These are phyloP conservation scores for Hydroisotoma schaefferi DNA, from an alignment of 2,888 invertebrate genomes.

Conservation along the genomic window DNA sequence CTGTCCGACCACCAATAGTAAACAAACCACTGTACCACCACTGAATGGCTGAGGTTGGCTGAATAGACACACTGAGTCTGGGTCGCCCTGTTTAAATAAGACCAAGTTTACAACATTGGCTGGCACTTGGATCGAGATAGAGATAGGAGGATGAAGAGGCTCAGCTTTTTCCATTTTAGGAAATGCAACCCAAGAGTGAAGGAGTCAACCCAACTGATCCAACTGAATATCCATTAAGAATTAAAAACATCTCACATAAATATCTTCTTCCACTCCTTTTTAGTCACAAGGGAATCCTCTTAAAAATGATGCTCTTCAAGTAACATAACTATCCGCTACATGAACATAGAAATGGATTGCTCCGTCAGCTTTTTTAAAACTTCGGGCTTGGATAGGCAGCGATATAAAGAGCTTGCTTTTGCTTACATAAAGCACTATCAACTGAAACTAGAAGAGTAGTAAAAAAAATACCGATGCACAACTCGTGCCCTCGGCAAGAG, in stretches of 20 bases:
- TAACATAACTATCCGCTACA: not conserved
- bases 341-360: not conserved
- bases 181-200: not conserved
- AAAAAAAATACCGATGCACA: too few species aligned
- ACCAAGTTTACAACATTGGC: too few species aligned
- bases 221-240: conserved; percentile 49
- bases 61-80: too few species aligned
- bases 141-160: not conserved
- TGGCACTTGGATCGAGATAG: not conserved
- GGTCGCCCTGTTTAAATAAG: too few species aligned
- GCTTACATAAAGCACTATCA: too few species aligned
- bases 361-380: too few species aligned
- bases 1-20: conserved; percentile 18
- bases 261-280: conserved; percentile 42
- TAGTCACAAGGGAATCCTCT: conserved; percentile 42
- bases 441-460: too few species aligned
- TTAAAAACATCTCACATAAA: conserved; percentile 49
- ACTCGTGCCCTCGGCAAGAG: too few species aligned
- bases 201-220: conserved; percentile 35
- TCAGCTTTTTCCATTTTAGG: conserved; percentile 2
- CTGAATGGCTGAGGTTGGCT: not conserved
- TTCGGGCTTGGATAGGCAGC: too few species aligned
- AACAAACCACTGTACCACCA: conserved; percentile 9
- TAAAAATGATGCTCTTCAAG: conserved; percentile 33
- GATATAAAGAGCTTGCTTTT: too few species aligned